Evolutionary conservation across 2,888 invertebrate genomes (phyloP).

Genomic region (Drosophila robusta): DNA sequence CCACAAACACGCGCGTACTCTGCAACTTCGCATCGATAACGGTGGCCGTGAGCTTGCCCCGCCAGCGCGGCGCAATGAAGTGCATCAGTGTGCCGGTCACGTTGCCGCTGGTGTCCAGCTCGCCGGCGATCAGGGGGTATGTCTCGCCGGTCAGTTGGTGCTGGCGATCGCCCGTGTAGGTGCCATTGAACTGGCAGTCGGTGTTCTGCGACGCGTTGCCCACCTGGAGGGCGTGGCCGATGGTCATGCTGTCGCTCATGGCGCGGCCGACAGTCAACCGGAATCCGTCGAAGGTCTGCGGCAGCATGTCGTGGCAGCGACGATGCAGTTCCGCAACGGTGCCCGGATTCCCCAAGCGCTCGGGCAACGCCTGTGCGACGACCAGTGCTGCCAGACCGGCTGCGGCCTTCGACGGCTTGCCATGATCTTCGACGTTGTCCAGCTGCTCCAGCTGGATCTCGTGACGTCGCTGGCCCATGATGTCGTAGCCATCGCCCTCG

Average conservation of each 20-base stretch:
- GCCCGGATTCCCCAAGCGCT: constrained; percentile 33
- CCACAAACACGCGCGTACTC: constrained; percentile 18
- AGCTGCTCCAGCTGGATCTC: constrained; percentile 2
- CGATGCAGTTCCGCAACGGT: constrained; percentile 38
- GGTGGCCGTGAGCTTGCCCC: constrained; percentile 16
- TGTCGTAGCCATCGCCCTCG: constrained; percentile 37
- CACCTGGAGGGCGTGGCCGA: constrained; percentile 33
- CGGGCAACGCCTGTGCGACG: no score
- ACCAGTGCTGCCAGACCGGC: neutral
- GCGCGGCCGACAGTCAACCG: constrained; percentile 15
- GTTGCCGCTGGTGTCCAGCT: constrained; percentile 39
- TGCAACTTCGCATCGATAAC: constrained; percentile 13
- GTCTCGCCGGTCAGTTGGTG: constrained; percentile 16
- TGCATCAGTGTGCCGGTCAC: constrained; percentile 27
- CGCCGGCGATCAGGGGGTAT: constrained; percentile 23
- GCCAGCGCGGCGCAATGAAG: constrained; percentile 19
- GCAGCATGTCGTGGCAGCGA: constrained; percentile 29
- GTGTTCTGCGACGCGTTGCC: neutral
- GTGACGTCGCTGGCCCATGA: neutral
- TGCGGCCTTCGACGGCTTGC: neutral
- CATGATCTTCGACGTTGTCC: neutral
- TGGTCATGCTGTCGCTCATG: neutral
- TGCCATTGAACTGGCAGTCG: constrained; percentile 32
- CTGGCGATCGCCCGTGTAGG: constrained; percentile 14
- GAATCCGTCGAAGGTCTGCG: constrained; percentile 44